These are phyloP conservation scores for Cryptoprocta ferox DNA, from an alignment of 2,797 vertebrate species.

Conservation along the genomic window DNA sequence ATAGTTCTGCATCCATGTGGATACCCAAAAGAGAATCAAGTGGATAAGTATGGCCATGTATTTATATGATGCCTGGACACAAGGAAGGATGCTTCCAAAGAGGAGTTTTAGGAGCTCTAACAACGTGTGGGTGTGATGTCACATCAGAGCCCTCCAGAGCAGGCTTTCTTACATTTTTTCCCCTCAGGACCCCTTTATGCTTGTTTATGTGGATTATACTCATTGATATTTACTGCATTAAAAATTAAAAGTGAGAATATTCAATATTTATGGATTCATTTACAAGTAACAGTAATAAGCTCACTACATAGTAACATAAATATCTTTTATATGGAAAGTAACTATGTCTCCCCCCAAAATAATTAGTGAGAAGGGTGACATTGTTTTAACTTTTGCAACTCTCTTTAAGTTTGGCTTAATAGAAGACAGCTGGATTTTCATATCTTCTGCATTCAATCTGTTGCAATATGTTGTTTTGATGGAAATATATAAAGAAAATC, in stretches of 20 bases:
- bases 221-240: neutral
- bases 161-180: neutral
- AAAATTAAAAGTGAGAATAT: neutral
- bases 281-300: neutral
- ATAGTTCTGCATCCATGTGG: neutral
- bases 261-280: neutral
- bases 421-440: conserved; percentile 73
- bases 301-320: neutral
- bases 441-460: conserved; percentile 56
- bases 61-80: neutral
- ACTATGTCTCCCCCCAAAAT: neutral
- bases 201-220: neutral
- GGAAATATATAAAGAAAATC: conserved; percentile 74
- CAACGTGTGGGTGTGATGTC: rapidly evolving
- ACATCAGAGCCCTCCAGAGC: neutral
- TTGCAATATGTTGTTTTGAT: conserved; percentile 75
- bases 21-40: neutral
- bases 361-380: neutral
- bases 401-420: conserved; percentile 44
- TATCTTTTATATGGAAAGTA: neutral
- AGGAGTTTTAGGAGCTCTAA: no score
- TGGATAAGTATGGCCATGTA: neutral
- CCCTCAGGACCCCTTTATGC: neutral
- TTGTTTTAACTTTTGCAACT: conserved; percentile 56
- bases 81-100: neutral